phyloP scores from a whole-genome alignment of 2,113 vertebrate species.

The Dunckerocampus dactyliophorus region DNA sequence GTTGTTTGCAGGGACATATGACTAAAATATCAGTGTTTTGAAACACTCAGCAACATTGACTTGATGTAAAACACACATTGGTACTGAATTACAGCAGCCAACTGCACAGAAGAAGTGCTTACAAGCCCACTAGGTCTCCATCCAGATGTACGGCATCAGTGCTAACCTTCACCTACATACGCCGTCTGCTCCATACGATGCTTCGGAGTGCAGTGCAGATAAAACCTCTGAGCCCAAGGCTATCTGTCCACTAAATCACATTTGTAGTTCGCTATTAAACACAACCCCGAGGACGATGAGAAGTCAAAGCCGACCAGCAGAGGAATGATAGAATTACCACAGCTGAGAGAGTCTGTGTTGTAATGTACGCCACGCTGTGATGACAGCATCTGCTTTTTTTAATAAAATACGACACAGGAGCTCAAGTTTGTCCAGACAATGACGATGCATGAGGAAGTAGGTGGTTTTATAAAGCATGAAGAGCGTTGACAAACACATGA shows the following conservation, averaged over 20 bases:
- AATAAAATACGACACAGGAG: not conserved
- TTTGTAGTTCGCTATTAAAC: slow-evolving; percentile 59
- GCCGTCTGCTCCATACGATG: slow-evolving; percentile 18
- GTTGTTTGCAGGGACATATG: no score
- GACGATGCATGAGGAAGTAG: no score
- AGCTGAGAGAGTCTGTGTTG: slow-evolving; percentile 30
- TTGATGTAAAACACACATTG: no score
- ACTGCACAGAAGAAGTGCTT: not conserved
- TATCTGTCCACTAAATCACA: slow-evolving; percentile 52
- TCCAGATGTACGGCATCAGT: slow-evolving; percentile 16
- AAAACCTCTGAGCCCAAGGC: slow-evolving; percentile 38
- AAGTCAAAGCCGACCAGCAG: slow-evolving; percentile 23
- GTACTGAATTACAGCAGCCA: no score
- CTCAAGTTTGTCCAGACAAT: not conserved
- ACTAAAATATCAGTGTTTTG: no score
- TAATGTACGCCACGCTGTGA: slow-evolving; percentile 31
- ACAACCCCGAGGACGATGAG: slow-evolving; percentile 29
- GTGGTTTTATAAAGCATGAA: no score
- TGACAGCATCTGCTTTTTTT: slow-evolving; percentile 33
- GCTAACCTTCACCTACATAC: slow-evolving; percentile 53
- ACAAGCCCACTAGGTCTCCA: not conserved
- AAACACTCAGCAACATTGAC: no score
- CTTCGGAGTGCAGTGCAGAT: slow-evolving; percentile 23
- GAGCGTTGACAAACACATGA: no score
- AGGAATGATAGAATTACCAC: slow-evolving; percentile 48